Percentiles rank a stretch among this genome's conserved stretches.
These are phyloP conservation scores for Rhizomys pruinosus DNA, from an alignment of 2,113 vertebrate genomes.

Conservation along the genomic window DNA sequence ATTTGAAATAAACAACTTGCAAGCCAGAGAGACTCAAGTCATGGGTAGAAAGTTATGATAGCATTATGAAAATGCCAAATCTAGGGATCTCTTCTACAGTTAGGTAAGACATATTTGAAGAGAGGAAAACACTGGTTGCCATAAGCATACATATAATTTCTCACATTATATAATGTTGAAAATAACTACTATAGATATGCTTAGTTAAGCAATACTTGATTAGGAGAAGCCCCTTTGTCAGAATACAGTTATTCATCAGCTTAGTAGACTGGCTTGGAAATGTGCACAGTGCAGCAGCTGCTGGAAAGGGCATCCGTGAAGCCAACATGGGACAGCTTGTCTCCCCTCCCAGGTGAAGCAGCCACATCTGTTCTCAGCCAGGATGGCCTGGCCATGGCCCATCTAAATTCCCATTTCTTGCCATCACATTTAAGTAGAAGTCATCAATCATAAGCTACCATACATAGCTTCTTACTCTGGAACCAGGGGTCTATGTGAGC, in stretches of 20 bases:
- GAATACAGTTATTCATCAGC: constrained; percentile 10
- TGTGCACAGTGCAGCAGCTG: neutral
- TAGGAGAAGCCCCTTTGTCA: constrained; percentile 3
- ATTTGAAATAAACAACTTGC: constrained; percentile 39
- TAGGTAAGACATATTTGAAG: constrained; percentile 32
- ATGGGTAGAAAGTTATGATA: neutral
- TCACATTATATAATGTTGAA: neutral
- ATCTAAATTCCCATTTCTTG: neutral
- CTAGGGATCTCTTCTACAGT: neutral
- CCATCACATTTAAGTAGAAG: constrained; percentile 35
- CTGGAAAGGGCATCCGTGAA: neutral
- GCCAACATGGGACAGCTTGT: neutral
- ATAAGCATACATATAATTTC: neutral
- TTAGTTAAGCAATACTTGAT: neutral
- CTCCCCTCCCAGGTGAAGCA: neutral
- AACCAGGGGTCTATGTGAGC: neutral
- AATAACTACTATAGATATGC: neutral
- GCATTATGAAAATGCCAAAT: constrained; percentile 19
- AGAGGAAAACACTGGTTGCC: constrained; percentile 1
- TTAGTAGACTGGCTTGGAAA: neutral
- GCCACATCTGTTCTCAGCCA: neutral
- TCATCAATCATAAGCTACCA: neutral
- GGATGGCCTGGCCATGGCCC: neutral
- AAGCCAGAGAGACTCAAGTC: neutral
- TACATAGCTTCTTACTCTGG: neutral